Percentiles rank a stretch among this genome's conserved stretches.
Evolutionary conservation across 2,888 invertebrate genomes (phyloP).

Genomic region (Chymomyza amoena): DNA sequence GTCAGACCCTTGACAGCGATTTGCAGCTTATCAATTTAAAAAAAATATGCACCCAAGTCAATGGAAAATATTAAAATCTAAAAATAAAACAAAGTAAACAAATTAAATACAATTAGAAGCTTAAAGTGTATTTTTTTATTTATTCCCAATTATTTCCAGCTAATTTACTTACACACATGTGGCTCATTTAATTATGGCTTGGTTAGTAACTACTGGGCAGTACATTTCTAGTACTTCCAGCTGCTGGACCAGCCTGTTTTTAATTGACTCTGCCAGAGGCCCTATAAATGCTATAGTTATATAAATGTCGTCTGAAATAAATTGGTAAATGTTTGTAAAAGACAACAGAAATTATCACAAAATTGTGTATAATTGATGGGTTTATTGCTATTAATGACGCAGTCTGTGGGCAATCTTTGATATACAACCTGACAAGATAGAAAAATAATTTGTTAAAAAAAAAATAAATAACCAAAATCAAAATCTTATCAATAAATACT

Average conservation of each 20-base stretch:
- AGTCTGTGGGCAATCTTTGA: neutral
- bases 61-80: neutral
- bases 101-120: neutral
- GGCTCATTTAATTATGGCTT: neutral
- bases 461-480: neutral
- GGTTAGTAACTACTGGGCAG: no score
- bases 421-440: neutral
- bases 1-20: constrained; percentile 28
- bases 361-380: neutral
- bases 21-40: constrained; percentile 13
- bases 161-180: neutral
- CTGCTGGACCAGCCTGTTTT: neutral
- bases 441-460: neutral
- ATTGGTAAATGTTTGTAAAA: no score
- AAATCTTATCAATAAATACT: neutral
- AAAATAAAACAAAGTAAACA: neutral
- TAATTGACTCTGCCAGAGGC: neutral
- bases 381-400: neutral
- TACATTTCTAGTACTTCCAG: neutral
- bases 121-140: neutral
- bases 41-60: neutral
- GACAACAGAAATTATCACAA: neutral
- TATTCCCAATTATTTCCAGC: neutral
- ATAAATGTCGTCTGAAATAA: neutral
- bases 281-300: neutral